phyloP scores from a whole-genome alignment of 92 coral and sea anemone genomes.

The Parazoanthus darwini region DNA sequence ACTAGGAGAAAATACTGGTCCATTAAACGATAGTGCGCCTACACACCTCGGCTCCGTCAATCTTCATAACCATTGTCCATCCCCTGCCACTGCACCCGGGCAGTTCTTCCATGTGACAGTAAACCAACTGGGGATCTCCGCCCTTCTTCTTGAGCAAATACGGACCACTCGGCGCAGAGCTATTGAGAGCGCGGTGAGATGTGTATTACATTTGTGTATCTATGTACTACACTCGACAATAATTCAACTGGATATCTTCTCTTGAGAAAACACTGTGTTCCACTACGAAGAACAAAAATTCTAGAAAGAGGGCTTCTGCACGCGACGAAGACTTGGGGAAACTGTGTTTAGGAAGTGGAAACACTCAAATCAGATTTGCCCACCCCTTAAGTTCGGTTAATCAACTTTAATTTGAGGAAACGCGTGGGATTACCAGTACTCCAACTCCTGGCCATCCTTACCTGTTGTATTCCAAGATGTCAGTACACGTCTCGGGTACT shows the following conservation, averaged over 20 bases:
- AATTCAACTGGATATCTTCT: not conserved
- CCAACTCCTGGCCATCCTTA: not conserved
- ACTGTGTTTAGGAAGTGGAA: too few relatives aligned
- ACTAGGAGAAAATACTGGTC: too few relatives aligned
- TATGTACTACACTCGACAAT: not conserved
- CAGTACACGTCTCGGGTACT: conserved; percentile 11
- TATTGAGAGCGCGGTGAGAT: not conserved
- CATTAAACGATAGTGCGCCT: not conserved
- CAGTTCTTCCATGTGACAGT: not conserved
- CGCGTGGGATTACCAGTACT: too few relatives aligned
- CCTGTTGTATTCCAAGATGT: conserved; percentile 7
- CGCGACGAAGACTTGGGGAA: too few relatives aligned
- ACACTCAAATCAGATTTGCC: too few relatives aligned
- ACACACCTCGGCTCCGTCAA: not conserved
- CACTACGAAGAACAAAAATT: too few relatives aligned
- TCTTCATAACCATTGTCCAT: conserved; percentile 32
- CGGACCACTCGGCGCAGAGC: conserved; percentile 5
- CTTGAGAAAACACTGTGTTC: not conserved
- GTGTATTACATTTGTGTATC: not conserved
- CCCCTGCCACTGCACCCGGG: conserved; percentile 20
- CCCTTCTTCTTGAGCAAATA: not conserved
- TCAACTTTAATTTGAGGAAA: too few relatives aligned
- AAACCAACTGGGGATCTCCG: not conserved
- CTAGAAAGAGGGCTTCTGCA: too few relatives aligned
- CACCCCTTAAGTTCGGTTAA: too few relatives aligned